phyloP scores from a whole-genome alignment of 1,140 invertebrate genomes.

The Tribolium castaneum region DNA sequence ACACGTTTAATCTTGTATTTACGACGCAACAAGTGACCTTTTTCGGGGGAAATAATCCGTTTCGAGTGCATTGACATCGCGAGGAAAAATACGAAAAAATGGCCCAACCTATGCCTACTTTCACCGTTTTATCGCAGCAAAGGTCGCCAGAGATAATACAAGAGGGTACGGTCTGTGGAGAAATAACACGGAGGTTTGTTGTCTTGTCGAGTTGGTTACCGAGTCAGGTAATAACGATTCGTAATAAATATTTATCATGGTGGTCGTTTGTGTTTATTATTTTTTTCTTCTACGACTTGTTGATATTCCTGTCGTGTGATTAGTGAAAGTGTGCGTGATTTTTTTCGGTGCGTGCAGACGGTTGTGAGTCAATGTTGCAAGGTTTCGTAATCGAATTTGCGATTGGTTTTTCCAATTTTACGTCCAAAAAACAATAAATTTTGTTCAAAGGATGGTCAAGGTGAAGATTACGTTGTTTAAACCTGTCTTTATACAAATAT shows the following conservation, averaged over 20 bases:
- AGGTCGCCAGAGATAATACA: not conserved
- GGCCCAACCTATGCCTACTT: not conserved
- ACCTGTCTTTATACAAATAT: too few relatives aligned
- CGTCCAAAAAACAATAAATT: not conserved
- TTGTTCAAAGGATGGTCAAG: not conserved
- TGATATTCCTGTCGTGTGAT: not conserved
- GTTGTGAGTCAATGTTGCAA: not conserved
- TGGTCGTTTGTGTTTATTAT: conserved; percentile 1
- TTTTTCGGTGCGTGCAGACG: not conserved
- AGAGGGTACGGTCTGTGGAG: not conserved
- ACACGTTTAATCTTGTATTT: not conserved
- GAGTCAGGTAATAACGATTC: not conserved
- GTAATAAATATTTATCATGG: not conserved
- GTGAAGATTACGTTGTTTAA: not conserved
- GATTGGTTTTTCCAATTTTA: not conserved
- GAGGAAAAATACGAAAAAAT: not conserved
- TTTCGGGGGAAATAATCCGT: not conserved
- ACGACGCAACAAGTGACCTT: not conserved
- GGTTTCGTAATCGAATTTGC: not conserved
- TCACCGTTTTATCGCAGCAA: conserved; percentile 1
- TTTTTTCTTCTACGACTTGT: not conserved
- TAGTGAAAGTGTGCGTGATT: conserved; percentile 8
- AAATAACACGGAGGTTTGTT: not conserved
- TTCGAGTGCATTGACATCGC: conserved; percentile 5
- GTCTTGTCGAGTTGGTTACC: not conserved